Base-by-base conservation (phyloP, 2,888 invertebrate species). In the Aproaerema taeniolella region DNA sequence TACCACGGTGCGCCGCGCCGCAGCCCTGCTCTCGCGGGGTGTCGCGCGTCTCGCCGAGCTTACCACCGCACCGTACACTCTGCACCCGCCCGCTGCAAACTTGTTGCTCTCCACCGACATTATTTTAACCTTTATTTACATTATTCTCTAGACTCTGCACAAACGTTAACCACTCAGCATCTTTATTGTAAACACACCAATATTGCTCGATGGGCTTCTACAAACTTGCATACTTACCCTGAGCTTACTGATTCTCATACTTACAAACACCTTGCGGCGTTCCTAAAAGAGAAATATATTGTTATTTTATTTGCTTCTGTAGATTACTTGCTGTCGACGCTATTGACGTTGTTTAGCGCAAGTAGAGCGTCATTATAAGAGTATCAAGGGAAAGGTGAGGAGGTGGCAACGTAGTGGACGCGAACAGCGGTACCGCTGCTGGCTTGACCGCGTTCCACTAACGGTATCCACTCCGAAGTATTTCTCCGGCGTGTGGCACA, bases 371-470 rank as follows among this genome's bases (percentile, higher is more conserved):
- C 29, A 38, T 38, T 42, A 31, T 35, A 31, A 43, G 24, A 10
- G 28, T 25, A 37, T 37, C 33, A 32, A 43, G 33, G 37, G 37
- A 64, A 66, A 66, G 61, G 57, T 62, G 61, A 61, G 61, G 62
- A 61, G 50, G 56, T 61, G 60, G 64, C 58, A 48, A 51, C 50
- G 60, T 58, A 55, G 63, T 58, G 58, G 67, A 55, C 61, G 54
- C 61, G 67, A 63, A 59, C 70, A 64, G 65, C 62, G 66, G 66
- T 73, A 73, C 71, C 67, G 74, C 60, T 58, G 59, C 65, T 73
- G 67, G 76, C 76, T 74, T 85, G 83, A 83, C 85, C 85, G 85
- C 83, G 82, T 80, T 83, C 79, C 80, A 70, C 67, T 86, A 86
- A 86, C 85, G 85, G 85, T 86, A 83, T 67, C 71, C 74, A 74